phyloP scores from a whole-genome alignment of 2,888 invertebrate species.

The Caenorhabditis afra region DNA sequence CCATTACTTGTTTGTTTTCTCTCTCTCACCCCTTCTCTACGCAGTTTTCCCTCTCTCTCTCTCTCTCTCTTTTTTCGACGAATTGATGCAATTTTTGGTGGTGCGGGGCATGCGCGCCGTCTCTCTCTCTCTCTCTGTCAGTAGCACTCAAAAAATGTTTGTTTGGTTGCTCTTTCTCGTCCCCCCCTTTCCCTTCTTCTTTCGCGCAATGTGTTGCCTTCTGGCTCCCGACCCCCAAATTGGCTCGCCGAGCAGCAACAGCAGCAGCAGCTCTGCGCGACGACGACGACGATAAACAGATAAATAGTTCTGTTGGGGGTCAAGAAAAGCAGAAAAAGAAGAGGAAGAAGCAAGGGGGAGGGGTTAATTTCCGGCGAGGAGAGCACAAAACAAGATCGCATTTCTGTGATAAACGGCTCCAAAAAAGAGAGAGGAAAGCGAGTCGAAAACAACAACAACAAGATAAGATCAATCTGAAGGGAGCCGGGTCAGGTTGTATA shows the following conservation, averaged over 20 bases:
- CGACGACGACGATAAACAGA: conserved; percentile 54
- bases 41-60: conserved; percentile 1
- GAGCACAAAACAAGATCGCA: conserved; percentile 1
- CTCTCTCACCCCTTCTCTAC: too few species aligned
- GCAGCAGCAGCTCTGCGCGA: too few species aligned
- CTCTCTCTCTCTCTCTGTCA: conserved; percentile 8
- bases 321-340: not conserved
- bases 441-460: not conserved
- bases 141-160: conserved; percentile 22
- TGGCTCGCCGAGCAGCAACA: too few species aligned
- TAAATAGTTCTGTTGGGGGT: conserved; percentile 24
- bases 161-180: conserved; percentile 8
- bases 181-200: not conserved
- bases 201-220: not conserved
- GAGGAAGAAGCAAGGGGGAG: not conserved
- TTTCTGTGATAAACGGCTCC: conserved; percentile 3
- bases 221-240: conserved; percentile 1
- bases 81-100: conserved; percentile 47
- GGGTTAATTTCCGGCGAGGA: conserved; percentile 13
- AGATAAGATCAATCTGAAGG: not conserved
- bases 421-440: too few species aligned
- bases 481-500: not conserved
- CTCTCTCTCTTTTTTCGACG: conserved; percentile 26
- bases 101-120: conserved; percentile 1
- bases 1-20: conserved; percentile 51